Evolutionary conservation across 2,113 vertebrate species (phyloP), one percentile per base, ranked within the genome.

Genomic region (Clarias macrocephalus): DNA sequence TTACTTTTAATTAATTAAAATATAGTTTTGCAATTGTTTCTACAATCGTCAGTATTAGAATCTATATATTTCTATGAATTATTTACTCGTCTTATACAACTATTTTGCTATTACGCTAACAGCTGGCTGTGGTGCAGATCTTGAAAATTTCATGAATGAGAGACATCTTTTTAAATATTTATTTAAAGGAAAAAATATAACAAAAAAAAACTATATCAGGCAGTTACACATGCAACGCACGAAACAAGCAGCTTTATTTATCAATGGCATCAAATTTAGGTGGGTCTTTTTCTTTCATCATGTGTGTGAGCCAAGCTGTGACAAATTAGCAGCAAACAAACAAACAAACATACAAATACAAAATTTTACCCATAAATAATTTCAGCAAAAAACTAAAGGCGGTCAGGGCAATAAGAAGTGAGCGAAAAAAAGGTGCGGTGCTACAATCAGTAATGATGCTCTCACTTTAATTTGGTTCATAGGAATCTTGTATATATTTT

Each of bases 141-240:
- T 11, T 28, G 5, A 60, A 85, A 68, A 57, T 16, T 59, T 75
- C 30, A 63, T 16, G n/a, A 87, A 83, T n/a, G 5, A 57, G 30
- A 63, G 12, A 86, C 54, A 28, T 65, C 66, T 30, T 84, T 89
- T 89, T 80, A 83, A 91, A 88, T 88, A 85, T 92, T 92, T 91
- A 91, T 91, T 92, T 90, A 87, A 92, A 84, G 89, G 57, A 62
- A 33, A 23, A 81, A 60, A 21, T 15, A 57, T 3, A 9, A 9
- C 90, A 91, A 90, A 91, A 89, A 91, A 88, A 91, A 91, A 88
- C n/a, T 87, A 83, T 89, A 88, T 91, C 89, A 90, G 89, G 87
- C 91, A 89, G 88, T 89, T 90, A 88, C 85, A 90, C 70, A 91
- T 89, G 85, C 72, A 86, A 82, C 82, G 89, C 80, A 90, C 79